Conservation (phyloP, 2,888 invertebrate genomes). For the Tipula lateralis region DNA sequence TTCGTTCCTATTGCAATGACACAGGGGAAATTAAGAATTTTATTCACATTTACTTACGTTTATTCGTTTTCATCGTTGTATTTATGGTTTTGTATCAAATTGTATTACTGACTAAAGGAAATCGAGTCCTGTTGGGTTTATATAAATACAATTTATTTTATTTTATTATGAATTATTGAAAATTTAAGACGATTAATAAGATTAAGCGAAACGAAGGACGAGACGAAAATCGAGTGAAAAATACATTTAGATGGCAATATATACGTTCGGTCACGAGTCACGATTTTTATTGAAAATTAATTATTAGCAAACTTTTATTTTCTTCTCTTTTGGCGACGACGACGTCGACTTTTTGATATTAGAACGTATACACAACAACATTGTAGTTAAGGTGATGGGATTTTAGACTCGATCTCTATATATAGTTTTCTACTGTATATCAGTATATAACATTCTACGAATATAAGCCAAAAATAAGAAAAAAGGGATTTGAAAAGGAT, state of each 20-base stretch:
- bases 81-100: not conserved
- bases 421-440: not conserved
- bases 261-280: not conserved
- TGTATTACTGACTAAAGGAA: not conserved
- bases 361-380: no score
- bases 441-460: not conserved
- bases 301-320: constrained; percentile 8
- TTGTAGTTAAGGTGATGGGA: not conserved
- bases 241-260: not conserved
- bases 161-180: not conserved
- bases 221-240: not conserved
- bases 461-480: not conserved
- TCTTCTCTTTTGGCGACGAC: not conserved
- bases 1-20: not conserved
- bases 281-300: not conserved
- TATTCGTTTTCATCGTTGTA: not conserved
- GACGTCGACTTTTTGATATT: no score
- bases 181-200: constrained; percentile 9
- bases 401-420: not conserved
- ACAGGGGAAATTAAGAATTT: constrained; percentile 11
- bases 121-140: not conserved
- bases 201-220: not conserved
- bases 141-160: not conserved
- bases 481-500: not conserved
- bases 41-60: not conserved